Percentiles rank a stretch among this genome's conserved stretches.
Evolutionary conservation across 2,113 vertebrate species (phyloP).

Genomic region (Colinus virginianus): DNA sequence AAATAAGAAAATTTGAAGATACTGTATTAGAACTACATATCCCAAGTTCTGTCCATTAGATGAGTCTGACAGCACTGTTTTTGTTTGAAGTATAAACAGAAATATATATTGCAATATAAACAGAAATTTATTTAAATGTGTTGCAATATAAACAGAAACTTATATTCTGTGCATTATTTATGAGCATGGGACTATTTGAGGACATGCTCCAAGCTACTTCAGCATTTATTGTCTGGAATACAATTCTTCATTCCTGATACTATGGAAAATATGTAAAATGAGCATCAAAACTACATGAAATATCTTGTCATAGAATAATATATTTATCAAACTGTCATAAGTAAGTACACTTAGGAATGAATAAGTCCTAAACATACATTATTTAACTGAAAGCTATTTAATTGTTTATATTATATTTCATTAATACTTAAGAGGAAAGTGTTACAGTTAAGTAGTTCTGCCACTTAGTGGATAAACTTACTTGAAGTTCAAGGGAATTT

Average conservation of each 20-base stretch:
- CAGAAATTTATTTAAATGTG: background rate
- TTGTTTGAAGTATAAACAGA: background rate
- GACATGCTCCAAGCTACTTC: background rate
- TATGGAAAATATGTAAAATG: background rate
- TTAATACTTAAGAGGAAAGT: constrained; percentile 44
- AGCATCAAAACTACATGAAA: background rate
- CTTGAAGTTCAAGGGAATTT: background rate
- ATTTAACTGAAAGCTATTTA: constrained; percentile 56
- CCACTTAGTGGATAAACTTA: background rate
- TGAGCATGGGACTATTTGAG: background rate
- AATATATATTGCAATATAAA: background rate
- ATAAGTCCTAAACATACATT: constrained; percentile 42
- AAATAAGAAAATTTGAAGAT: background rate
- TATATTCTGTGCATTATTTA: background rate
- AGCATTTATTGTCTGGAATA: background rate
- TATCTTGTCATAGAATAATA: background rate
- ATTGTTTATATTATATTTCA: constrained; percentile 56
- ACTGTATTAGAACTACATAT: background rate
- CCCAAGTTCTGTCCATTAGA: background rate
- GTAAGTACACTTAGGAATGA: background rate
- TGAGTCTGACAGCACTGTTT: background rate
- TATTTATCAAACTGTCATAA: constrained; percentile 21
- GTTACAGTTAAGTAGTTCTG: constrained; percentile 26
- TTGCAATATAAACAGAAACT: background rate
- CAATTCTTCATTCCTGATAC: background rate